phyloP scores from a whole-genome alignment of 1,140 invertebrate genomes.

The Eriocheir sinensis region DNA sequence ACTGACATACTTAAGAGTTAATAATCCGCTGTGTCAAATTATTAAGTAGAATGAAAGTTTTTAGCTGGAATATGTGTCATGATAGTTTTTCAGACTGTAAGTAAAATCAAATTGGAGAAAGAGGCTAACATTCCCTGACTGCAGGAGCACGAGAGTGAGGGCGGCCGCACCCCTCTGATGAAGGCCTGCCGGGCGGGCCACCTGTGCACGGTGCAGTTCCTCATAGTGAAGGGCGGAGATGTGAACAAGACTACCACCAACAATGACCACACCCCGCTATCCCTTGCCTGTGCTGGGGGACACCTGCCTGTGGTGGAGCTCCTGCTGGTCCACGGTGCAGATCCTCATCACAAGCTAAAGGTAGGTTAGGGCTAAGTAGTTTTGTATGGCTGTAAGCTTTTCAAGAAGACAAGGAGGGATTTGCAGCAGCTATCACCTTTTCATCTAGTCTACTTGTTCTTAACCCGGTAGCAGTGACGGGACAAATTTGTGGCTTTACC shows the following conservation, averaged over 20 bases:
- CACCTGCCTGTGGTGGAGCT: constrained; percentile 96
- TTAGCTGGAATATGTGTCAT: too few relatives aligned
- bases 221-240: constrained; percentile 96
- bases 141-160: constrained; percentile 95
- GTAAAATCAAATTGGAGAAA: too few relatives aligned
- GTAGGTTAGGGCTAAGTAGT: constrained; percentile 81
- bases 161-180: constrained; percentile 97
- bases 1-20: too few relatives aligned
- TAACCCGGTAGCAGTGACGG: too few relatives aligned
- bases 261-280: constrained; percentile 98
- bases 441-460: too few relatives aligned
- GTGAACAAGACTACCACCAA: constrained; percentile 92
- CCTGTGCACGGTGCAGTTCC: constrained; percentile 97
- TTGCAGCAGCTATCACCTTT: too few relatives aligned
- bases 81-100: too few relatives aligned
- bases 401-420: too few relatives aligned
- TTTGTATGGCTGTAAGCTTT: too few relatives aligned
- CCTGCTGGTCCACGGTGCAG: constrained; percentile 93
- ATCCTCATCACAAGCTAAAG: constrained; percentile 97
- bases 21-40: not conserved
- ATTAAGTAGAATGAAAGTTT: not conserved
- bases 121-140: too few relatives aligned
- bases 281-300: constrained; percentile 97
- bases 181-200: constrained; percentile 99
- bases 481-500: too few relatives aligned